phyloP scores from a whole-genome alignment of 2,888 invertebrate genomes.

The Apodemia hepburni region DNA sequence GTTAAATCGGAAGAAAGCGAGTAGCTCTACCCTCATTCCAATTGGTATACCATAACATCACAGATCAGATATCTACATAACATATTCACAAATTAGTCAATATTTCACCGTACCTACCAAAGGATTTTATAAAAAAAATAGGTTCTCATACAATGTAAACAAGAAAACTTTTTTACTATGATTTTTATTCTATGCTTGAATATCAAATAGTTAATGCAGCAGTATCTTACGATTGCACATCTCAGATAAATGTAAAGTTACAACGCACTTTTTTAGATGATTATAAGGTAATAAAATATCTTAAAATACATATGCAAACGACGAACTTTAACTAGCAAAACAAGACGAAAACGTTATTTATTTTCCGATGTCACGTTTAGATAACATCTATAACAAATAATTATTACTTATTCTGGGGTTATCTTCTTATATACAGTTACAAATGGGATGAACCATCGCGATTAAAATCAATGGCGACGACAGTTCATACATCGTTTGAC shows the following conservation, averaged over 20 bases:
- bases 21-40: no score
- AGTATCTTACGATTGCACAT: constrained; percentile 7
- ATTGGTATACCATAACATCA: no score
- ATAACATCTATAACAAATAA: constrained; percentile 32
- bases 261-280: constrained; percentile 1
- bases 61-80: no score
- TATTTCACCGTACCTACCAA: no score
- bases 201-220: neutral
- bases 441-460: constrained; percentile 46
- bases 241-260: constrained; percentile 10
- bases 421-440: constrained; percentile 36
- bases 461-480: constrained; percentile 56
- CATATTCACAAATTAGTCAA: no score
- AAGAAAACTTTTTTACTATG: neutral
- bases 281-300: neutral
- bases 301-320: neutral
- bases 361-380: constrained; percentile 23
- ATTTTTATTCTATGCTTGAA: neutral
- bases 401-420: constrained; percentile 31
- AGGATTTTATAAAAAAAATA: no score
- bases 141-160: no score
- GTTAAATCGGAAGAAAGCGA: no score
- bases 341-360: constrained; percentile 11
- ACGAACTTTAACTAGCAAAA: neutral
- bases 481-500: constrained; percentile 65